Evolutionary conservation across 2,797 vertebrate species (phyloP), one percentile per base, ranked within the genome.

Genomic region (Siniperca undulata): DNA sequence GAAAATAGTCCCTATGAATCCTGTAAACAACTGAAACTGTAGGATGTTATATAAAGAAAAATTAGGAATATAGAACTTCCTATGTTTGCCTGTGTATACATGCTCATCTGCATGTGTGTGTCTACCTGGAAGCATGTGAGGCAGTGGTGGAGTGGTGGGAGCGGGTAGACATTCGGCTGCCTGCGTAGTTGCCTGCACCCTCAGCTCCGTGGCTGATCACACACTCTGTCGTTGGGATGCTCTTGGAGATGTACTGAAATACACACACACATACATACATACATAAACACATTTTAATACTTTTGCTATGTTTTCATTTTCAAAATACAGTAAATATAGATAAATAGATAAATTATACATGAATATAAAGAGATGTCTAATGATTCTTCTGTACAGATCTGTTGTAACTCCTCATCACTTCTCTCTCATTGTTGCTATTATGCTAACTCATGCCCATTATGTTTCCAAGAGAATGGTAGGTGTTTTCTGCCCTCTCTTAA

Each of bases 101-200:
- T 42, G 11, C 2, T 7, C 5, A 13, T 68, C 8, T 74, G 53
- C n/a, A 34, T 80, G 14, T 42, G 60, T 2, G 2, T 48, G 66
- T 79, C 46, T 88, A 98, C 96, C 98, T 99, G 95, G 98, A 99
- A 1, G 97, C 97, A 77, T 97, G 98, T 38, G 97, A 98, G 94
- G 96, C 97, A 80, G 98, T 98, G 92, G 98, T 98, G 38, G 97
- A 98, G 94, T 98, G 98, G 91, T 99, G 98, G 62, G 98, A 99
- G 1, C 96, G 96, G 64, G 98, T 98, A 16, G 97, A 99, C 93
- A 97, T 97, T 84, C 97, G 97, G 93, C 98, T 99, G 91, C 97
- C 97, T 0, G 97, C 97, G 91, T 98, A 99, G 93, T 96, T 96
- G 80, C 95, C 96, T 13, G 98, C 97, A 5, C 97, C 98, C 91